Base-by-base conservation (phyloP, 2,888 invertebrate genomes). In the Acholoe squamosa region DNA sequence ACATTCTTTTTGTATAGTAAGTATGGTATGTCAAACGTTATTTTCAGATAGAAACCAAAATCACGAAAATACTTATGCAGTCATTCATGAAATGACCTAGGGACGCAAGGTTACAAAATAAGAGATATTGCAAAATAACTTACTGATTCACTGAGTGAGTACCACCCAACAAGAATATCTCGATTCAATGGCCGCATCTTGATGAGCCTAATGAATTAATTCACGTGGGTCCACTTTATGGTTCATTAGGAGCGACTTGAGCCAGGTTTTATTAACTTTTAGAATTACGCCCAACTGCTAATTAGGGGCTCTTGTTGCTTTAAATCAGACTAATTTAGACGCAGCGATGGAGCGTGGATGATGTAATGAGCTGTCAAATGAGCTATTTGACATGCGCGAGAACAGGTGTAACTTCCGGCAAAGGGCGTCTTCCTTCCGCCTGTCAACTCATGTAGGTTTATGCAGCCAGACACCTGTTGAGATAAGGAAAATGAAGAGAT, bases 311-410 rank as follows among this genome's bases (percentile, higher is more conserved):
- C 28, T 71, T 71, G 71, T 71, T 71, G 71, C 28, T 28, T 28
- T n/a, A 25, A 71, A 71, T 71, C n/a, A 71, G 71, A 25, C 71
- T 71, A 71, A 71, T 71, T 71, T 71, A 71, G 71, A 28, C 71
- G 12, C 5, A 28, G 71, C 7, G 31, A 25, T n/a, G 71, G 71
- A 71, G 71, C 71, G 28, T 22, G 71, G n/a, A 14, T 71, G 71
- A 71, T 25, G 71, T 71, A 71, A 71, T 14, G 16, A 5, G 28
- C 71, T 71, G 71, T 25, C 14, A 71, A 28, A n/a, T 22, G 25
- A 22, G 71, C 71, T 25, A 71, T 0, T 71, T 71, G 71, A 71
- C 71, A 71, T 28, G 71, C 28, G 28, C 71, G 71, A 14, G 25
- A 71, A 71, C 71, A 71, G 71, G 28, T 71, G 71, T 14, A 28